phyloP scores from a whole-genome alignment of 2,888 invertebrate genomes.

The Ectemnius lituratus region DNA sequence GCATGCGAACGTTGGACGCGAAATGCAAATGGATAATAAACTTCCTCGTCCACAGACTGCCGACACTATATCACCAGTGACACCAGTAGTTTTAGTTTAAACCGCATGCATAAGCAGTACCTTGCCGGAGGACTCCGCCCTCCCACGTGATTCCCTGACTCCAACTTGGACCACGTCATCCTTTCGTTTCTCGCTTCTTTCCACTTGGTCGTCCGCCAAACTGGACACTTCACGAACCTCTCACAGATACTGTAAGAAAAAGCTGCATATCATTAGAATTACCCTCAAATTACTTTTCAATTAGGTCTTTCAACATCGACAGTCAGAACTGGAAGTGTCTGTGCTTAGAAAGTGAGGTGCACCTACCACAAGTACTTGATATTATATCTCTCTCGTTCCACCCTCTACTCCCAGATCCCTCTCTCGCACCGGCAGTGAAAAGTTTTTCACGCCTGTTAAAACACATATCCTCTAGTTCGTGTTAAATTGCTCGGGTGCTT shows the following conservation, averaged over 20 bases:
- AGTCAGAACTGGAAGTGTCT: neutral
- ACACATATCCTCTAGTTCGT: constrained; percentile 3
- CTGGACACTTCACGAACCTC: no score
- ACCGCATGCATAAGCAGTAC: constrained; percentile 66
- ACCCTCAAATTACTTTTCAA: neutral
- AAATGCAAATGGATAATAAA: constrained; percentile 72
- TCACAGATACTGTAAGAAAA: no score
- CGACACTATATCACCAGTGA: constrained; percentile 66
- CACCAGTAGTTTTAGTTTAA: constrained; percentile 70
- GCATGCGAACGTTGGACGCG: constrained; percentile 48
- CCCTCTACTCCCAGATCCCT: neutral
- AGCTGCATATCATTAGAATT: no score
- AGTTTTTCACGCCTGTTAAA: constrained; percentile 15
- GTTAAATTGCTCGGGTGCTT: neutral
- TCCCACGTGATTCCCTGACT: constrained; percentile 44
- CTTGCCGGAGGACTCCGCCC: constrained; percentile 53
- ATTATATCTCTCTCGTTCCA: neutral
- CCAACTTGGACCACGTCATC: constrained; percentile 25
- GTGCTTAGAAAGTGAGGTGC: constrained; percentile 1
- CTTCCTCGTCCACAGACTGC: constrained; percentile 59
- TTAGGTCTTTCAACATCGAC: neutral
- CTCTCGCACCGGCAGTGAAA: constrained; percentile 35
- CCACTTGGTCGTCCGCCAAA: neutral
- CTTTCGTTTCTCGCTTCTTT: constrained; percentile 7
- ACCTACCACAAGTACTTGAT: no score